These are phyloP conservation scores for Plemyria rubiginata DNA, from an alignment of 2,888 invertebrate genomes.

Conservation along the genomic window DNA sequence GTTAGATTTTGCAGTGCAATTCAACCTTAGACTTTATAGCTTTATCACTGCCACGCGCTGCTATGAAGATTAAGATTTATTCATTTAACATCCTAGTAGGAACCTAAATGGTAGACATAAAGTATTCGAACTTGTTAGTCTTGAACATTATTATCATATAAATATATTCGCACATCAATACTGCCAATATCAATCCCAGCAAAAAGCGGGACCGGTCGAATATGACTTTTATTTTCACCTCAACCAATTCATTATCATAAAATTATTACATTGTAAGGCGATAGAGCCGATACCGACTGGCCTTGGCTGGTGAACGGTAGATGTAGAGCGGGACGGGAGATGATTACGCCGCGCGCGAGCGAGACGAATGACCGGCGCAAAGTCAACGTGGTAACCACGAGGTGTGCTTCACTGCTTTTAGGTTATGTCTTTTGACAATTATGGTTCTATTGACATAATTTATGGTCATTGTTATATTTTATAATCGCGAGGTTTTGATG, in stretches of 20 bases:
- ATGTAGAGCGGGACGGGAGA: constrained; percentile 18
- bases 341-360: constrained; percentile 37
- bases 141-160: constrained; percentile 2
- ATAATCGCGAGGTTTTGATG: constrained; percentile 9
- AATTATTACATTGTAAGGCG: constrained; percentile 36
- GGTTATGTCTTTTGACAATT: constrained; percentile 58
- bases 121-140: not conserved
- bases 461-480: constrained; percentile 2
- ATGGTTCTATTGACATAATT: constrained; percentile 7
- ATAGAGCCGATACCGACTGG: constrained; percentile 34
- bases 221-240: constrained; percentile 37
- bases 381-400: constrained; percentile 68
- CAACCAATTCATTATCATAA: constrained; percentile 37
- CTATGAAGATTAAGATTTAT: too few species aligned
- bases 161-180: constrained; percentile 4
- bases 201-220: constrained; percentile 17
- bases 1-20: too few species aligned
- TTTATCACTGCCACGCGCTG: too few species aligned
- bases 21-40: too few species aligned
- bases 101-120: not conserved
- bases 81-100: not conserved
- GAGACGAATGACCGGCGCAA: constrained; percentile 58
- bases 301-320: constrained; percentile 42
- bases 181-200: constrained; percentile 20
- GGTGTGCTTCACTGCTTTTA: constrained; percentile 51